These are phyloP conservation scores for Cephus cinctus DNA, from an alignment of 1,140 invertebrate genomes.

Conservation along the genomic window DNA sequence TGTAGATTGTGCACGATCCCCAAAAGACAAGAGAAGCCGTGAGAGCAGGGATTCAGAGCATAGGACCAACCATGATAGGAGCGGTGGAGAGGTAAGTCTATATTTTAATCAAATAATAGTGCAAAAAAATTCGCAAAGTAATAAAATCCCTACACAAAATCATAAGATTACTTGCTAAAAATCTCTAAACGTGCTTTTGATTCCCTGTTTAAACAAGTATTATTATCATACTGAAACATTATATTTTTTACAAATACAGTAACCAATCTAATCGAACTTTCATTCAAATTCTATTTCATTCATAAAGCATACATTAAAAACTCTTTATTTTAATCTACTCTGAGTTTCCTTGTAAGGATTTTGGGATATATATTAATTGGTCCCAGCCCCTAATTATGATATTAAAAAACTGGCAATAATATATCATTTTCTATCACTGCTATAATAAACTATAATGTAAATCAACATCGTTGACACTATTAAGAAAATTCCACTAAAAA, in stretches of 20 bases:
- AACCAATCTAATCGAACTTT: not conserved
- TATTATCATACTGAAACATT: no score
- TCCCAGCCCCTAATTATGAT: not conserved
- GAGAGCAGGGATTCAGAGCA: constrained; percentile 77
- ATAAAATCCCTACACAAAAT: not conserved
- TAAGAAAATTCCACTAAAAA: no score
- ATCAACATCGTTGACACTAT: no score
- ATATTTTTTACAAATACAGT: constrained; percentile 10
- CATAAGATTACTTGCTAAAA: not conserved
- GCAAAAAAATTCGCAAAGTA: not conserved
- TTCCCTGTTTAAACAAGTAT: no score
- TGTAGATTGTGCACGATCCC: constrained; percentile 74
- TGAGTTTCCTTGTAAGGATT: constrained; percentile 8
- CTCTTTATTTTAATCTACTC: not conserved
- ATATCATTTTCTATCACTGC: no score
- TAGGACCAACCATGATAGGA: constrained; percentile 83
- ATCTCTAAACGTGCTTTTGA: not conserved
- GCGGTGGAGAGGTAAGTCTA: constrained; percentile 66
- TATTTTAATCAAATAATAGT: constrained; percentile 8
- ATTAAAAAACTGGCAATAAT: no score
- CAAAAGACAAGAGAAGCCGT: constrained; percentile 78
- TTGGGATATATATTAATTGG: constrained; percentile 14
- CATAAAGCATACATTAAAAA: not conserved
- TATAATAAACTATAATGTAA: no score
- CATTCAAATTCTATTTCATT: constrained; percentile 8